A percentile compares a stretch with the other conserved stretches of the same genome.
phyloP scores from a whole-genome alignment of 2,113 vertebrate genomes.

The Tachysurus fulvidraco region DNA sequence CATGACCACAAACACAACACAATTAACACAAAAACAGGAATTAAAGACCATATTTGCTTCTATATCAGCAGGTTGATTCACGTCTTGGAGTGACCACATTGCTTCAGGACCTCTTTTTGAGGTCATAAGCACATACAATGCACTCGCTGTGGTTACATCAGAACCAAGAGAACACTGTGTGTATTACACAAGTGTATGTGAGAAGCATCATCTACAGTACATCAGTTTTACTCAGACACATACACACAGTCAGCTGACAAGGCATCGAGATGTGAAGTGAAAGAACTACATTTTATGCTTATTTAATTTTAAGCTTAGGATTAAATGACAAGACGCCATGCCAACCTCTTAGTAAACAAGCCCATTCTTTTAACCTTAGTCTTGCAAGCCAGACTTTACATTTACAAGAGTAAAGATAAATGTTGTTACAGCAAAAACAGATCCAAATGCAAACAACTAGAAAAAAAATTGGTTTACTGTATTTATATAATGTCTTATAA shows the following conservation, averaged over 20 bases:
- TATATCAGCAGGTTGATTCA: not conserved
- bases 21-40: not conserved
- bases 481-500: not conserved
- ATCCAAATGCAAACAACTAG: not conserved
- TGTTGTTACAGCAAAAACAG: not conserved
- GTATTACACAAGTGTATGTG: constrained; percentile 27
- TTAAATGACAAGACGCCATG: constrained; percentile 18
- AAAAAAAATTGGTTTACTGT: not conserved
- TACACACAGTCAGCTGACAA: constrained; percentile 48
- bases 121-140: not conserved
- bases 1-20: not conserved
- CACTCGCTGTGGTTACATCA: not conserved
- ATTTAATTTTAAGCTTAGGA: constrained; percentile 29
- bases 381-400: not conserved
- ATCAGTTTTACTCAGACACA: constrained; percentile 31
- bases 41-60: not conserved
- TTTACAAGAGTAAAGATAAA: not conserved
- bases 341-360: constrained; percentile 14
- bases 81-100: not conserved
- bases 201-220: not conserved
- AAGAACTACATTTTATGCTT: constrained; percentile 47
- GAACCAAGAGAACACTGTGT: not conserved
- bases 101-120: not conserved
- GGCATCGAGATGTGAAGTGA: constrained; percentile 40
- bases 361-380: not conserved